Conservation (phyloP, 2,797 vertebrate genomes). For the Cuniculus paca region DNA sequence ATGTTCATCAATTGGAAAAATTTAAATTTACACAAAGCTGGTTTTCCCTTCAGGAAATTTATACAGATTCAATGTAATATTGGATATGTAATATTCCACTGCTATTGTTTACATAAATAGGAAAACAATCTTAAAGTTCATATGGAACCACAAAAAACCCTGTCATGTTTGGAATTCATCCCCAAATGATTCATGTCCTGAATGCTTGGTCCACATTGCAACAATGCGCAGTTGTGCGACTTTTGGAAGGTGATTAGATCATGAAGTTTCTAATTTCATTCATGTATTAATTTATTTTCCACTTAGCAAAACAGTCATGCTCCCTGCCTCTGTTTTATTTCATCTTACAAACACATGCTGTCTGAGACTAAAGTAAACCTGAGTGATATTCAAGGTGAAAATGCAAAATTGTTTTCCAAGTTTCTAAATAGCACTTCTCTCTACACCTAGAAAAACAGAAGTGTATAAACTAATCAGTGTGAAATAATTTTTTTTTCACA, state of each 20-base stretch:
- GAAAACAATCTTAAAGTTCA: not conserved
- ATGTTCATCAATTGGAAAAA: not conserved
- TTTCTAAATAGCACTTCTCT: not conserved
- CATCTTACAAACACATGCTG: not conserved
- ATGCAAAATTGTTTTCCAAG: not conserved
- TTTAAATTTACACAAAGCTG: not conserved
- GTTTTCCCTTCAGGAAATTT: too few relatives aligned
- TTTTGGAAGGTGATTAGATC: not conserved
- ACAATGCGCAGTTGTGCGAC: not conserved
- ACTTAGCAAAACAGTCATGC: not conserved
- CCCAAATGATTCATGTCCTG: not conserved
- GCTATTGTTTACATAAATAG: too few relatives aligned
- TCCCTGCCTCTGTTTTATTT: not conserved
- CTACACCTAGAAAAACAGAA: not conserved
- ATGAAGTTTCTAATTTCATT: not conserved
- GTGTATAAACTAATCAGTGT: not conserved
- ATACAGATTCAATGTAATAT: not conserved
- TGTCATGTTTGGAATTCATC: not conserved
- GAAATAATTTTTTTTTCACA: not conserved
- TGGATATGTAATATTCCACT: too few relatives aligned
- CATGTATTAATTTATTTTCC: not conserved
- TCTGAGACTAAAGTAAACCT: not conserved
- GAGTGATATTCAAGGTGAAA: not conserved
- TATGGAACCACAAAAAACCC: not conserved
- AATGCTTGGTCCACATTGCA: not conserved